Evolutionary conservation across 2,797 vertebrate genomes (phyloP), one percentile per base, ranked within the genome.

Genomic region (Hemitrygon akajei): DNA sequence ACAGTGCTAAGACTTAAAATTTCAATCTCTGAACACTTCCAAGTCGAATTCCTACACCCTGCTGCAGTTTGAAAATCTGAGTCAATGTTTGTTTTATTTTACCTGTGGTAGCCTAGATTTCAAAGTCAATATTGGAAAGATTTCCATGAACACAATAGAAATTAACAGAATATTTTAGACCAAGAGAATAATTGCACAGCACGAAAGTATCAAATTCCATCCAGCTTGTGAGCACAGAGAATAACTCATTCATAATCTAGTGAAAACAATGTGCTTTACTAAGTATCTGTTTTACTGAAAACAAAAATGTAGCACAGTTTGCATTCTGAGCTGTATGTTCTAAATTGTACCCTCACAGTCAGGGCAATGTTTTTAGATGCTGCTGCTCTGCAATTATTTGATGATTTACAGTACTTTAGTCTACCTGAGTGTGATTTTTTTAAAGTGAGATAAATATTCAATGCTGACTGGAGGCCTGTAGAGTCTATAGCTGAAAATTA

Each of bases 181-280:
- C 91, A 92, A 92, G 91, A 92, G 37, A 27, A 47, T 30, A 75
- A 66, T 75, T 30, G 16, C 71, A 40, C 37, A 75, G 37, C 34
- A 92, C 7, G 16, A 63, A 40, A 75, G 30, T 75, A 2, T 47
- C 91, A 47, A 27, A 56, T 75, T 27, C 66, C 40, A 47, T 40
- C 3, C 91, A 75, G 37, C 91, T 30, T 92, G 12, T 47, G 69
- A 92, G 37, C 37, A 25, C 66, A 75, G 66, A 71, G 66, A 92
- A 71, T 92, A 37, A 73, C 7, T 75, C 69, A 18, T 47, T 47
- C 34, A 47, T 75, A 92, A 75, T 22, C 69, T 27, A 16, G 91
- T 75, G 30, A 66, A 30, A 87, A 87, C 84, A 87, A n/a, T 63
- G 14, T 87, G 69, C 91, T 92, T 75, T 73, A 27, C 20, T 92